Conservation (phyloP, 2,888 invertebrate genomes). For the Prenolepis imparis region DNA sequence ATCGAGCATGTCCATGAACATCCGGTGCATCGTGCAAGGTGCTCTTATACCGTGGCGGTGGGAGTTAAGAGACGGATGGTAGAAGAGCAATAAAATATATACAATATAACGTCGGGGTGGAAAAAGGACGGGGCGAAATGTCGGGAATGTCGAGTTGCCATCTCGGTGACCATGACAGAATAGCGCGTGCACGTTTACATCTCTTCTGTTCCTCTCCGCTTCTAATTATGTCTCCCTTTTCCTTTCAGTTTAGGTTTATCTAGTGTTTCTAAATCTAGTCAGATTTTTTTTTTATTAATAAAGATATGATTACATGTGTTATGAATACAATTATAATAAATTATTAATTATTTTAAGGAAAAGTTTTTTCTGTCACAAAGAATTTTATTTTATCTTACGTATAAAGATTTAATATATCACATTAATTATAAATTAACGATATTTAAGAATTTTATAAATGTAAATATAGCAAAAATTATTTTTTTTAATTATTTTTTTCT, state of each 20-base stretch:
- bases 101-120: not conserved
- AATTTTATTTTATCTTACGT: conserved; percentile 2
- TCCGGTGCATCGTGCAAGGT: conserved; percentile 62
- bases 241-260: not conserved
- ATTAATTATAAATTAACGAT: not conserved
- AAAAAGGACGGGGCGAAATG: conserved; percentile 1
- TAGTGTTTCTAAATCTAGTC: not conserved
- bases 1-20: not conserved
- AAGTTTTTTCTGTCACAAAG: not conserved
- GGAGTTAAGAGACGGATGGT: not conserved
- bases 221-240: not conserved
- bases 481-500: too few relatives aligned
- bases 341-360: not conserved
- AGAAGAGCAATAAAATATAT: conserved; percentile 29
- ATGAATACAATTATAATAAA: not conserved
- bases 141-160: conserved; percentile 29
- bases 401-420: not conserved
- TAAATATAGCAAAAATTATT: too few relatives aligned
- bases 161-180: conserved; percentile 43
- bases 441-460: not conserved
- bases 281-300: not conserved
- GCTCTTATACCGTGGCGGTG: conserved; percentile 38
- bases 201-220: not conserved
- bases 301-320: not conserved
- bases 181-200: conserved; percentile 9